Conservation (phyloP, 2,113 vertebrate species). For the Engraulis encrasicolus region DNA sequence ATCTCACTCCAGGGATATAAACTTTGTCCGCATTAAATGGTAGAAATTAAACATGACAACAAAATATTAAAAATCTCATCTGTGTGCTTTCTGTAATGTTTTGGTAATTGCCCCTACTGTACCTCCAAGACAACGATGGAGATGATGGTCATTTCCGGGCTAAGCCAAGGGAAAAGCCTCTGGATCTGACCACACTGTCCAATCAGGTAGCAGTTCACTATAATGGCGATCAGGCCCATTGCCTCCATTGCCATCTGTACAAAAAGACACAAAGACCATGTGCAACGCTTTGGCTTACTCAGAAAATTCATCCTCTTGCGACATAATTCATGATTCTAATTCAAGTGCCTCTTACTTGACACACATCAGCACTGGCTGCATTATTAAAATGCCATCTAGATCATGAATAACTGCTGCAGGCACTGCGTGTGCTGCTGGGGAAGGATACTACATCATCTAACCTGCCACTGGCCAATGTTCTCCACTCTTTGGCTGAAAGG, state of each 20-base stretch:
- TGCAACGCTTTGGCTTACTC: too few relatives aligned
- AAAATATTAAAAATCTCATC: background rate
- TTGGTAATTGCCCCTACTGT: too few relatives aligned
- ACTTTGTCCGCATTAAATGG: too few relatives aligned
- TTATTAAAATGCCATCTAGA: too few relatives aligned
- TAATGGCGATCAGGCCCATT: constrained; percentile 93
- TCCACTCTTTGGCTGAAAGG: constrained; percentile 90
- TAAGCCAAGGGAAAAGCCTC: constrained; percentile 93
- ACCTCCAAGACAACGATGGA: constrained; percentile 97
- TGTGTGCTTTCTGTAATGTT: background rate
- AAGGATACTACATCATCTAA: constrained; percentile 58
- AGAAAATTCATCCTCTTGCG: too few relatives aligned
- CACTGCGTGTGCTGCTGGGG: background rate
- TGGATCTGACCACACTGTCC: constrained; percentile 96
- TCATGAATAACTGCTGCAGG: too few relatives aligned
- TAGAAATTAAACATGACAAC: background rate
- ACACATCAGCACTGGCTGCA: too few relatives aligned
- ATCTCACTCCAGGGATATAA: too few relatives aligned
- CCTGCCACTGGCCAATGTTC: constrained; percentile 97
- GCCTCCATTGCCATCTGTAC: constrained; percentile 93
- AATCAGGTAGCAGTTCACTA: constrained; percentile 98
- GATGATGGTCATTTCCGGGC: constrained; percentile 93
- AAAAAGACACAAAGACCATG: constrained; percentile 6
- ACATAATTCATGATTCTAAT: too few relatives aligned
- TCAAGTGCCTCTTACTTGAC: too few relatives aligned